phyloP scores from a whole-genome alignment of 2,888 invertebrate species.

The Andrena minutula region DNA sequence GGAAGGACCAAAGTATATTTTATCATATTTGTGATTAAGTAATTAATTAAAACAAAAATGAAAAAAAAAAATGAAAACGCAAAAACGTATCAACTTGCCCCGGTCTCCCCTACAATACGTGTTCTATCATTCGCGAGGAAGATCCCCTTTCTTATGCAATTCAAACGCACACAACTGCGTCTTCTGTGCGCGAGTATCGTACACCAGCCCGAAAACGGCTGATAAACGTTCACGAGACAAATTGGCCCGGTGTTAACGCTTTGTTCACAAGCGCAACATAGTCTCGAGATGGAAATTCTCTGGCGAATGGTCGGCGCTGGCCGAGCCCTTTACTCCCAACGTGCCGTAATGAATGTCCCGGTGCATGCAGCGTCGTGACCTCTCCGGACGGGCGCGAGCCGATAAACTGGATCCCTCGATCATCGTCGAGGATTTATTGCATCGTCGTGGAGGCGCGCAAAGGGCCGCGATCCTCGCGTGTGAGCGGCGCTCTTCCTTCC shows the following conservation, averaged over 20 bases:
- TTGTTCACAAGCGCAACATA: slow-evolving; percentile 38
- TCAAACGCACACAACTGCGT: no score
- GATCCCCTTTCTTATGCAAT: no score
- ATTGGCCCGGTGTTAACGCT: slow-evolving; percentile 45
- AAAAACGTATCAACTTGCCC: no score
- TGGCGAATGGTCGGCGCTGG: slow-evolving; percentile 45
- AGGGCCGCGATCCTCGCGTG: slow-evolving; percentile 55
- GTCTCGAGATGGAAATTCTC: slow-evolving; percentile 49
- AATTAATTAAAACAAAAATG: no score
- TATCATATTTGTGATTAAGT: no score
- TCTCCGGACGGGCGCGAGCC: slow-evolving; percentile 57
- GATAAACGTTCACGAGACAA: slow-evolving; percentile 30
- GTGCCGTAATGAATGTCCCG: slow-evolving; percentile 65
- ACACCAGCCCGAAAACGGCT: not conserved
- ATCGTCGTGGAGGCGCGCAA: slow-evolving; percentile 61
- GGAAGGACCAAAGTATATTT: no score
- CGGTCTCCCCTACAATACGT: no score
- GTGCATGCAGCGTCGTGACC: slow-evolving; percentile 64
- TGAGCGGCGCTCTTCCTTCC: slow-evolving; percentile 47
- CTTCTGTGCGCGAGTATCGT: not conserved
- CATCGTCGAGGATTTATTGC: slow-evolving; percentile 69
- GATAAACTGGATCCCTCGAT: slow-evolving; percentile 71
- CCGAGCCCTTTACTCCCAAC: slow-evolving; percentile 48
- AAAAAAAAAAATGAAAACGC: no score
- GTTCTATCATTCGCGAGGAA: no score